These are phyloP conservation scores for Drosophila kanekoi DNA, from an alignment of 2,888 invertebrate species.

Conservation along the genomic window DNA sequence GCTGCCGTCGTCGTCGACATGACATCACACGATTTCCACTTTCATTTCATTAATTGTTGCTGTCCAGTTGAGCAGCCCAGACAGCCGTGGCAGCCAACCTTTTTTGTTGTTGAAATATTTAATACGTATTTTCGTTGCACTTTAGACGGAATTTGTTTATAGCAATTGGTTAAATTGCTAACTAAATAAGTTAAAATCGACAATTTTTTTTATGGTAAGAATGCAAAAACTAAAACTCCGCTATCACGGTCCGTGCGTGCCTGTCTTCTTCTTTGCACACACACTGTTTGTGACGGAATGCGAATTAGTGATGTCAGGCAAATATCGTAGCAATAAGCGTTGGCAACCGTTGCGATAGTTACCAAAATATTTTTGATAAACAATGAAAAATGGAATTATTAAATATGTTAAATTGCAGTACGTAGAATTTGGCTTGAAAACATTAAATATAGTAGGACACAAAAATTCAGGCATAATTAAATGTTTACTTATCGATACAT, in stretches of 20 bases:
- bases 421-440: not conserved
- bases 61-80: slow-evolving; percentile 33
- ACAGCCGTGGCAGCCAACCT: slow-evolving; percentile 19
- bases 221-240: slow-evolving; percentile 74
- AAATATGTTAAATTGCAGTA: not conserved
- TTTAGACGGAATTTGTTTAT: slow-evolving; percentile 51
- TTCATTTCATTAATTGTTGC: slow-evolving; percentile 61
- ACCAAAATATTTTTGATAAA: not conserved
- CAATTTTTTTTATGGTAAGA: slow-evolving; percentile 52
- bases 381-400: not conserved
- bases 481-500: slow-evolving; percentile 15
- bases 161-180: slow-evolving; percentile 51
- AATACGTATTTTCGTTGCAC: slow-evolving; percentile 70
- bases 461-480: not conserved
- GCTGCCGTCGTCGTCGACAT: slow-evolving; percentile 56
- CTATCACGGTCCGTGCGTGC: slow-evolving; percentile 68
- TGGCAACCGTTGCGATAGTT: slow-evolving; percentile 16
- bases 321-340: slow-evolving; percentile 9
- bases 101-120: not conserved
- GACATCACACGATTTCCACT: slow-evolving; percentile 73
- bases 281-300: slow-evolving; percentile 73
- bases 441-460: not conserved
- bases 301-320: slow-evolving; percentile 32
- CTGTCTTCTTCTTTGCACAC: slow-evolving; percentile 44
- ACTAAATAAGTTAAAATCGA: slow-evolving; percentile 49